Percentiles rank a stretch among this genome's conserved stretches.
Evolutionary conservation across 2,113 vertebrate genomes (phyloP).

Genomic region (Jacana jacana): DNA sequence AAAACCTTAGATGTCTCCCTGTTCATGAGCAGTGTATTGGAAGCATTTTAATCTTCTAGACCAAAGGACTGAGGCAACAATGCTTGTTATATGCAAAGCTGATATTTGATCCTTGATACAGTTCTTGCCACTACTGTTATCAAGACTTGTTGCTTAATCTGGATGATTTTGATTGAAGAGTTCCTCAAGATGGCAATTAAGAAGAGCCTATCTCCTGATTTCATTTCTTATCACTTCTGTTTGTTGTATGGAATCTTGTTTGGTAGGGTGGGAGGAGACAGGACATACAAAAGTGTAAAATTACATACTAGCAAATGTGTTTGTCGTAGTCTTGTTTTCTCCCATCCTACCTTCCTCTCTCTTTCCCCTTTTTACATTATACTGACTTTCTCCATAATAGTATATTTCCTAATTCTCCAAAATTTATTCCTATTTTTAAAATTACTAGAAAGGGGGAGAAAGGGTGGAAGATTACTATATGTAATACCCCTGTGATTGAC

Average conservation of each 20-base stretch:
- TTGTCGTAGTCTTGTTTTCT: conserved; percentile 24
- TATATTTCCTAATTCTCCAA: background rate
- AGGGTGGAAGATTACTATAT: conserved; percentile 35
- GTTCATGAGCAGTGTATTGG: background rate
- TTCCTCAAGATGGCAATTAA: background rate
- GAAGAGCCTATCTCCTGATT: background rate
- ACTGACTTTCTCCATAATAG: background rate
- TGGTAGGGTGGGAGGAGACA: background rate
- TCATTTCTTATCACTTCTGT: background rate
- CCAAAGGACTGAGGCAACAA: background rate
- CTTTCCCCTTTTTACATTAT: background rate
- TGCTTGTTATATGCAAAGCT: background rate
- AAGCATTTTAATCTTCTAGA: background rate
- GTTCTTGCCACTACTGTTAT: background rate
- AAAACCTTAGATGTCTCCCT: background rate
- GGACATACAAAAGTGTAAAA: background rate
- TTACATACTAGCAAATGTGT: background rate
- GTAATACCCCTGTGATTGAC: conserved; percentile 54
- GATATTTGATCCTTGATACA: background rate
- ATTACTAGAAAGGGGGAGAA: conserved; percentile 17
- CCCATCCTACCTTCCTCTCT: background rate
- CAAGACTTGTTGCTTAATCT: background rate
- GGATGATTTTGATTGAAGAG: background rate
- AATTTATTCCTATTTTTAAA: background rate
- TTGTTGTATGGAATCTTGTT: conserved; percentile 8